phyloP scores from a whole-genome alignment of 2,797 vertebrate genomes.

The Cossypha polioptera region DNA sequence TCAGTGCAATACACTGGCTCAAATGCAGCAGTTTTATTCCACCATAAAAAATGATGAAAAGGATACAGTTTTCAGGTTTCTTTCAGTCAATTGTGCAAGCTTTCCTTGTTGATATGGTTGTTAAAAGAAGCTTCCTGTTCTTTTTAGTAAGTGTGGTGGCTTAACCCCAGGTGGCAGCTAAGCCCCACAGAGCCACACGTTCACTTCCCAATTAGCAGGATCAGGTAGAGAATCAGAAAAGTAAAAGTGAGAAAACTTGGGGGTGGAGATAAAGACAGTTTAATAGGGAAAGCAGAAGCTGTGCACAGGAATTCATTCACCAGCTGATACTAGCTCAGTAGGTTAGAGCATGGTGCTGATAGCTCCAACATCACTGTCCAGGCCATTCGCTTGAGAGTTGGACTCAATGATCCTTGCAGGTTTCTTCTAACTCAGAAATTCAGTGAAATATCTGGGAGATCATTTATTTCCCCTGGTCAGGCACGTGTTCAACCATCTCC shows the following conservation, averaged over 20 bases:
- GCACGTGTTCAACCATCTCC: background rate
- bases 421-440: background rate
- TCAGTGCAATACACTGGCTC: background rate
- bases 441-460: background rate
- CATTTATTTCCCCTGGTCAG: background rate
- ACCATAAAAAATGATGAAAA: background rate
- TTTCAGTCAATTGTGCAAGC: background rate
- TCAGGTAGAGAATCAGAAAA: background rate
- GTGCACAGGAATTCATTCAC: background rate
- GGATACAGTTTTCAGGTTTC: background rate
- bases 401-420: background rate
- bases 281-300: background rate
- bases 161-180: background rate
- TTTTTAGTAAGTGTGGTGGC: background rate
- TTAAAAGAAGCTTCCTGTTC: background rate
- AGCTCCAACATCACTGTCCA: fast-evolving
- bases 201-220: background rate
- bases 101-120: background rate
- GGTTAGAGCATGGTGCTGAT: background rate
- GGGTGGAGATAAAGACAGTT: background rate
- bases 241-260: background rate
- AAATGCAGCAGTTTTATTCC: background rate
- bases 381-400: background rate
- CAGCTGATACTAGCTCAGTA: background rate
- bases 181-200: fast-evolving